Evolutionary conservation across 2,888 invertebrate genomes (phyloP), one percentile per base, ranked within the genome.

Genomic region (Drosophila nr. medialis): DNA sequence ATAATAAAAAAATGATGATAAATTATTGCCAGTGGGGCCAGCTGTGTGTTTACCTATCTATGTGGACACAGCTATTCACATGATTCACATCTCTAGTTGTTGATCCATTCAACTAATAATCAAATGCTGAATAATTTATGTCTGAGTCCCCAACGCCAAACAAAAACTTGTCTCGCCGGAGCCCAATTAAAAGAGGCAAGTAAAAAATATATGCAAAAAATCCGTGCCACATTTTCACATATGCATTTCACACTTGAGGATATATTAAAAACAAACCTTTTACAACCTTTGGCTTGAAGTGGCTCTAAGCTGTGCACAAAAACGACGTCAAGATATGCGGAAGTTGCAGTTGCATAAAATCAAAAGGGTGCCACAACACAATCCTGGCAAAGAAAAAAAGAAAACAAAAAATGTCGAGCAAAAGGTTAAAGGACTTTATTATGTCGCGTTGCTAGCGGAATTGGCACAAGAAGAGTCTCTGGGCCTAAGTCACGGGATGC

Each of bases 391-490:
- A 38, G 18, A 7, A 36, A 18, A 38, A 8, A 38, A 7, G 24
- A 24, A 45, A 7, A 32, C 32, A 51, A 34, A 56, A 64, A 69
- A 83, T 65, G 58, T 75, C 75, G 76, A 75, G 81, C 78, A 83
- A 83, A 75, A 81, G 83, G 83, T 83, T 83, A 83, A 83, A 79
- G 83, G 83, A 81, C 83, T 83, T 75, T 75, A 75, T 69, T 73
- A 71, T 75, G 75, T 60, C 64, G 76, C 78, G 64, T 48, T 34
- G 42, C 29, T 30, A 45, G 61, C 40, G 38, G 27, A 66, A 64
- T 34, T 55, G 66, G 66, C 48, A 36, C 32, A 24, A 45, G 51
- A 27, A 10, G 10, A 42, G 21, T 50, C 21, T 42, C 13, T 48
- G 30, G 61, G 36, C 45, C 51, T 36, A 29, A 70, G 77, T 62